Percentiles rank a stretch among this genome's conserved stretches.
Evolutionary conservation across 2,113 vertebrate species (phyloP).

Genomic region (Nerophis lumbriciformis): DNA sequence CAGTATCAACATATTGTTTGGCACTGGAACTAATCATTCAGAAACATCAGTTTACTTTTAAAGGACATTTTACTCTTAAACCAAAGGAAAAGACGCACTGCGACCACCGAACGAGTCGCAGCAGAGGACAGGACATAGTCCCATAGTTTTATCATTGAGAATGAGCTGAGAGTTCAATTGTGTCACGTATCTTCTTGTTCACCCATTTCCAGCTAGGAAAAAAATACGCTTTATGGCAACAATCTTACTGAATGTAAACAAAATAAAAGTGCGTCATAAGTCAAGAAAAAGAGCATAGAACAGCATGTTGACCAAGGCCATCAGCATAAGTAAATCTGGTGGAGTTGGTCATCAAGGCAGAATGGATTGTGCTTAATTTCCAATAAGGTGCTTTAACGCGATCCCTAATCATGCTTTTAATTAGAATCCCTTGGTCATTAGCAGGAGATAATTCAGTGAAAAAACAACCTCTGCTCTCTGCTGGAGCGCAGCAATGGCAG

Average conservation of each 20-base stretch:
- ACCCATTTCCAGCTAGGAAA: not conserved
- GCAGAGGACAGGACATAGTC: too few relatives aligned
- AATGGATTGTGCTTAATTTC: constrained; percentile 76
- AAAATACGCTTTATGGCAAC: not conserved
- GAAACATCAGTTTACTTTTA: too few relatives aligned
- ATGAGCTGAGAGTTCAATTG: too few relatives aligned
- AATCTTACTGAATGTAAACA: not conserved
- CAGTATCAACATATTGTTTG: too few relatives aligned
- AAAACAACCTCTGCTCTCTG: constrained; percentile 57
- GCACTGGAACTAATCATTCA: too few relatives aligned
- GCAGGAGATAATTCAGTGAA: constrained; percentile 72
- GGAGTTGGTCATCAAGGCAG: constrained; percentile 59
- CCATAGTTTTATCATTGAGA: too few relatives aligned
- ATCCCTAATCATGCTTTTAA: constrained; percentile 77
- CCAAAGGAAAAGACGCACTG: too few relatives aligned
- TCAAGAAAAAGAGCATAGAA: not conserved
- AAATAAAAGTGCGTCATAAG: too few relatives aligned
- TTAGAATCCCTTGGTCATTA: constrained; percentile 76
- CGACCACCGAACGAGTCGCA: too few relatives aligned
- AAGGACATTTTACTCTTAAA: too few relatives aligned
- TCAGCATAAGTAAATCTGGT: constrained; percentile 60
- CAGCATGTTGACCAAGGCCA: constrained; percentile 35
- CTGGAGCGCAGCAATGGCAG: constrained; percentile 44
- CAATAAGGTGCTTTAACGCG: constrained; percentile 75
- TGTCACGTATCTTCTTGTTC: not conserved